Percentiles rank a stretch among this genome's conserved stretches.
phyloP scores from a whole-genome alignment of 1,140 invertebrate species.

The Drosophila nigrodunni region DNA sequence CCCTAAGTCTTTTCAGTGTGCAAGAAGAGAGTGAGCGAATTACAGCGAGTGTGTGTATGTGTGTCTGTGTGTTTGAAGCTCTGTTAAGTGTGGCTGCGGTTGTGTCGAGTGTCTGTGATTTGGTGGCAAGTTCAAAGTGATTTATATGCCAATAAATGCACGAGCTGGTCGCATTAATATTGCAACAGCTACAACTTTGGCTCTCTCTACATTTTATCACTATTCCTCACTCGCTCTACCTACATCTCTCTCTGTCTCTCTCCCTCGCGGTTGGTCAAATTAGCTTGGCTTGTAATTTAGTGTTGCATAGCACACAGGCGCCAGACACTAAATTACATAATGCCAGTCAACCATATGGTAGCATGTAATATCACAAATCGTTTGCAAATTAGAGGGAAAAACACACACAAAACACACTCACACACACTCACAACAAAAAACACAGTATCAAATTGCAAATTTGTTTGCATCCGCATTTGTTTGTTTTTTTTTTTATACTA shows the following conservation, averaged over 20 bases:
- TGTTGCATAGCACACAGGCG: constrained; percentile 62
- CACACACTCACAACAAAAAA: constrained; percentile 6
- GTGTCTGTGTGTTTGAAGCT: constrained; percentile 5
- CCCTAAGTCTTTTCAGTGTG: constrained; percentile 25
- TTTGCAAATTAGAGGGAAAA: constrained; percentile 66
- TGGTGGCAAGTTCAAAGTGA: constrained; percentile 57
- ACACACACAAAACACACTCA: too few species aligned
- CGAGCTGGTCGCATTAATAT: constrained; percentile 69
- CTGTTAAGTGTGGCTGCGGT: constrained; percentile 10
- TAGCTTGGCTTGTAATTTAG: constrained; percentile 72
- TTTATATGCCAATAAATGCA: constrained; percentile 79
- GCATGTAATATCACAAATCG: constrained; percentile 61
- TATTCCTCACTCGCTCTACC: neutral
- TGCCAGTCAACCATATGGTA: constrained; percentile 63
- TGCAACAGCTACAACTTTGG: constrained; percentile 29
- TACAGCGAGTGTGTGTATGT: neutral
- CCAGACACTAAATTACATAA: constrained; percentile 74
- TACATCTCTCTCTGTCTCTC: neutral
- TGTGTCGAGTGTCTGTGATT: constrained; percentile 54
- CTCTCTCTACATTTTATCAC: neutral
- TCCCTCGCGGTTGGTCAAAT: constrained; percentile 61
- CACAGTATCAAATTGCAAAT: neutral
- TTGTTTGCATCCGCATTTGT: neutral
- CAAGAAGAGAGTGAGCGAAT: too few species aligned
- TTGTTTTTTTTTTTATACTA: constrained; percentile 22